Base-by-base conservation (phyloP, 2,797 vertebrate genomes). In the Decapterus maruadsi region DNA sequence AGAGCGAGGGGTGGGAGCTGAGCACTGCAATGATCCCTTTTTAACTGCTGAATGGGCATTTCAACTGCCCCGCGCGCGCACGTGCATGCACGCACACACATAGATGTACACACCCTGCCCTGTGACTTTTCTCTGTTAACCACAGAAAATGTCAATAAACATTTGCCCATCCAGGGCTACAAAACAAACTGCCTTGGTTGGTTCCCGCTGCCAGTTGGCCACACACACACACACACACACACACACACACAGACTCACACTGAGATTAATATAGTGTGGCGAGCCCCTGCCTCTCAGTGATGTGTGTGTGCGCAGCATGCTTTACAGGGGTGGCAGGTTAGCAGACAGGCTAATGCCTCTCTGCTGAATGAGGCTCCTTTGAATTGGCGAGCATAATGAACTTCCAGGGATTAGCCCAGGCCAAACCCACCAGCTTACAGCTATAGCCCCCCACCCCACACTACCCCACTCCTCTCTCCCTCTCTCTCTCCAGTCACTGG, bases 81-180 rank as follows among this genome's bases (percentile, higher is more conserved):
- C 72, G 66, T 69, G 79, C 57, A 82, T 75, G 68, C 77, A 67
- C 59, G 51, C 63, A 61, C 66, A 64, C 68, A 78, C 53, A 71
- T 8, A 71, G 56, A 73, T 54, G 56, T 66, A 80, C 78, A 81
- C 78, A 75, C 71, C 61, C 73, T 77, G 65, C 83, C 78, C 86
- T 68, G 80, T 63, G 79, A 90, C 87, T 88, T 91, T 87, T 88
- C 77, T 84, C 77, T 83, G 75, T 90, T 91, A 92, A 93, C 90
- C 90, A 89, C 88, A 92, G 84, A 94, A 91, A 93, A 93, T 91
- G 84, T 94, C 93, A 94, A 94, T 95, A 94, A 94, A 93, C 89
- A 92, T 94, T 92, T 93, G 78, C 84, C 85, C 83, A 84, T 86
- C 84, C 87, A 86, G 81, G 83, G 78, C 89, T 81, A 81, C 82